These are phyloP conservation scores for Anastrepha obliqua DNA, from an alignment of 1,140 invertebrate species.

Conservation along the genomic window DNA sequence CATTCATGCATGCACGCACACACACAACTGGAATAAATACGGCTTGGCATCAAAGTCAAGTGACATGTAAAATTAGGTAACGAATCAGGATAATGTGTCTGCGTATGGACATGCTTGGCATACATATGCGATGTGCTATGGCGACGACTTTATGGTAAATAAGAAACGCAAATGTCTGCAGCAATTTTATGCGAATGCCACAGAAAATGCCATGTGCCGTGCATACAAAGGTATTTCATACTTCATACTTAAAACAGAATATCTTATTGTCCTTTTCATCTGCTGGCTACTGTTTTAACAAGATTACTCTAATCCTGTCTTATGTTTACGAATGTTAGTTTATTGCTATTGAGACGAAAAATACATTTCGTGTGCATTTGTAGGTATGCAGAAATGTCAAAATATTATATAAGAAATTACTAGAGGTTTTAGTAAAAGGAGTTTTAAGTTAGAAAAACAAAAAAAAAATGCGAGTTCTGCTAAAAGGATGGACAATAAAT, in stretches of 20 bases:
- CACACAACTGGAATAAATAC: background rate
- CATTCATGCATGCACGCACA: background rate
- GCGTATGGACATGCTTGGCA: slow-evolving; percentile 42
- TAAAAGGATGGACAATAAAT: background rate
- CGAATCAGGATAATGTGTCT: slow-evolving; percentile 53
- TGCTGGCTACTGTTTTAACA: slow-evolving; percentile 43
- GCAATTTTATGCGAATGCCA: background rate
- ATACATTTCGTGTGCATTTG: too few relatives aligned
- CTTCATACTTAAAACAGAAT: slow-evolving; percentile 38
- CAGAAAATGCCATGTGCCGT: background rate
- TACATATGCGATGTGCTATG: slow-evolving; percentile 26
- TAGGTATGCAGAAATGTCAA: background rate
- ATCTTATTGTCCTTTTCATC: background rate
- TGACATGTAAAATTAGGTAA: slow-evolving; percentile 51
- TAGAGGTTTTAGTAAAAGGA: slow-evolving; percentile 20
- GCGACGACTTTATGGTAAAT: background rate
- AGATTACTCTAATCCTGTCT: background rate
- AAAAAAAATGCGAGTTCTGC: background rate
- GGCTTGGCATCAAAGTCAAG: slow-evolving; percentile 29
- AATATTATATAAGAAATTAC: background rate
- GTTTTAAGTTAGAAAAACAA: too few relatives aligned
- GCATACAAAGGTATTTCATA: slow-evolving; percentile 37
- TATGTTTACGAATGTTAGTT: background rate
- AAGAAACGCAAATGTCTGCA: slow-evolving; percentile 35
- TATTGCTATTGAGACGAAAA: background rate